Conservation (phyloP, 2,113 vertebrate species). For the Corythornis cristatus region DNA sequence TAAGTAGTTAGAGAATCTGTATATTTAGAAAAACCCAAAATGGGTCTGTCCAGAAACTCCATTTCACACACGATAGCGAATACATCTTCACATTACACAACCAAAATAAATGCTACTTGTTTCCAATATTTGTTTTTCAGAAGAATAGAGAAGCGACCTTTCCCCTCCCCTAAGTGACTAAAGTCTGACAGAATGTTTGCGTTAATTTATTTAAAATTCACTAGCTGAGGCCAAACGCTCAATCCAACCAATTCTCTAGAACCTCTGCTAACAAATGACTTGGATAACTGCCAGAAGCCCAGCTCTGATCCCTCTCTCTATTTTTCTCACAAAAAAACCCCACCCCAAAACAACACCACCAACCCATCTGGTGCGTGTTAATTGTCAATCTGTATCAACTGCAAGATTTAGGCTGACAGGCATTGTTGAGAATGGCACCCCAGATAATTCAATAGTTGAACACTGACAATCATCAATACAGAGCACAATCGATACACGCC, state of each 20-base stretch:
- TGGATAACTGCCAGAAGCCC: slow-evolving; percentile 30
- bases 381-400: background rate
- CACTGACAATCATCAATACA: background rate
- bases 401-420: background rate
- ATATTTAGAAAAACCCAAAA: background rate
- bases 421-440: background rate
- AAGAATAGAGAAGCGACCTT: background rate
- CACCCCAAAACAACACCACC: too few relatives aligned
- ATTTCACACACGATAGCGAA: background rate
- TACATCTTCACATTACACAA: background rate
- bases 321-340: background rate
- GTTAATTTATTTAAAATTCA: slow-evolving; percentile 45
- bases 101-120: slow-evolving; percentile 34
- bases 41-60: background rate
- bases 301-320: background rate
- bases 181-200: slow-evolving; percentile 24
- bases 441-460: background rate
- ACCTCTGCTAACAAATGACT: slow-evolving; percentile 34
- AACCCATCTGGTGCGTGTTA: slow-evolving; percentile 2
- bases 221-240: slow-evolving; percentile 11
- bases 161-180: slow-evolving; percentile 3
- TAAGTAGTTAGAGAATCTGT: background rate
- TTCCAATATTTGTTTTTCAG: slow-evolving; percentile 39
- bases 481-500: background rate
- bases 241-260: slow-evolving; percentile 33